Evolutionary conservation across 2,797 vertebrate genomes (phyloP).

Genomic region (Syngnathus acus): DNA sequence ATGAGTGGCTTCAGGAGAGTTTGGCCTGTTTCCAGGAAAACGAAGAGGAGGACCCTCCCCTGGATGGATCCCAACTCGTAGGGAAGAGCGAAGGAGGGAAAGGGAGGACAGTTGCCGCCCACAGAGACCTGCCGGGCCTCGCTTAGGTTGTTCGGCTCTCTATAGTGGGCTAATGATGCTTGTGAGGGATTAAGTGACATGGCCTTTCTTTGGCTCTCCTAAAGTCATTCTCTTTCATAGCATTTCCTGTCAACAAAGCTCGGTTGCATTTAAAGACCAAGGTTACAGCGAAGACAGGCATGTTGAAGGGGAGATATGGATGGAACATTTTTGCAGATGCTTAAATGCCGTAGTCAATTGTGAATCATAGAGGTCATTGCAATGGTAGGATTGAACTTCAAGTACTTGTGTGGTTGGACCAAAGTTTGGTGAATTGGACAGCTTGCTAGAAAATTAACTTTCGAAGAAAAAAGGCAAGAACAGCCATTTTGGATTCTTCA

Average conservation of each 20-base stretch:
- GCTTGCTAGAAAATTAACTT: no score
- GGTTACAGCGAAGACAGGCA: background rate
- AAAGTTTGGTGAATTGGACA: no score
- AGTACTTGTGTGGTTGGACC: background rate
- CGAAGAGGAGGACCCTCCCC: conserved; percentile 54
- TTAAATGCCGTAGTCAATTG: background rate
- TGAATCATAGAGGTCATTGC: background rate
- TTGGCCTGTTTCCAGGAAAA: conserved; percentile 51
- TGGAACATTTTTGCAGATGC: background rate
- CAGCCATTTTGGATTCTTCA: no score
- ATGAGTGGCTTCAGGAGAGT: conserved; percentile 49
- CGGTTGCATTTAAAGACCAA: background rate
- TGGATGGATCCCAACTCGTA: conserved; percentile 39
- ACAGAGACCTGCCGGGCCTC: conserved; percentile 43
- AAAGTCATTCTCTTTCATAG: conserved; percentile 34
- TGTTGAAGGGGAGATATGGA: background rate
- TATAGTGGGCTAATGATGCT: conserved; percentile 37
- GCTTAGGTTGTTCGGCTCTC: conserved; percentile 44
- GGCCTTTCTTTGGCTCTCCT: conserved; percentile 36
- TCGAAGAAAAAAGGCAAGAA: no score
- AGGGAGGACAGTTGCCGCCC: conserved; percentile 44
- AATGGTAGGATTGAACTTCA: background rate
- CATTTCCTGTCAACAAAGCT: conserved; percentile 5
- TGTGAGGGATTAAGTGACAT: conserved; percentile 49
- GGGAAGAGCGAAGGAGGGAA: background rate